Evolutionary conservation across 2,797 vertebrate genomes (phyloP), one percentile per base, ranked within the genome.

Genomic region (Halcyon leucocephala): DNA sequence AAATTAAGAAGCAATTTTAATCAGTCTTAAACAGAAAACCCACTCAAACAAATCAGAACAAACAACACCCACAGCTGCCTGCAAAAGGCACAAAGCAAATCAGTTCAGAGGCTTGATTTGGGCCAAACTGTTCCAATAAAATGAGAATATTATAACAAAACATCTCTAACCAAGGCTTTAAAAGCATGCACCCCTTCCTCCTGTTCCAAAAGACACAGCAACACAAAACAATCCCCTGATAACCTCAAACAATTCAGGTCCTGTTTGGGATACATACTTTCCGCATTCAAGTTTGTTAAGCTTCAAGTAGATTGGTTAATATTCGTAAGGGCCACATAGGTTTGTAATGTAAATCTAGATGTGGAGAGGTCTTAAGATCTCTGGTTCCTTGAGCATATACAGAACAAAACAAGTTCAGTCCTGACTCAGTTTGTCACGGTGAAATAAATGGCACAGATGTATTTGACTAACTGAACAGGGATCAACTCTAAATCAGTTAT

Each of bases 1-100:
- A 92, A 85, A 93, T 87, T 67, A 85, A 58, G 62, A 74, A 82
- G 15, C 17, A 26, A 64, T 92, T 87, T 85, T 72, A 86, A 86
- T 80, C 67, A 77, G 49, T 64, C 55, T 79, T 82, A 90, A 92
- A 66, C 15, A 82, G 79, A 60, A 93, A 92, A 92, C 35, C 10
- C 54, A 76, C 42, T 78, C 61, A 81, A 61, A 73, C 31, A 69
- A 62, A 92, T 82, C 29, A 57, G 46, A 90, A 82, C 49, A 80
- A 86, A 85, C 17, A 22, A 86, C 71, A 88, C 20, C 13, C 55
- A 28, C 10, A 81, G 31, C 28, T 82, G 41, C 13, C 48, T 22
- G 12, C 22, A 83, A 57, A 86, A 86, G 25, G n/a, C 33, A 82
- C 35, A 90, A 58, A 80, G 5, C 12, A 82, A 33, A 72, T 41